phyloP scores from a whole-genome alignment of 2,888 invertebrate genomes.

The Caenorhabditis sp. region DNA sequence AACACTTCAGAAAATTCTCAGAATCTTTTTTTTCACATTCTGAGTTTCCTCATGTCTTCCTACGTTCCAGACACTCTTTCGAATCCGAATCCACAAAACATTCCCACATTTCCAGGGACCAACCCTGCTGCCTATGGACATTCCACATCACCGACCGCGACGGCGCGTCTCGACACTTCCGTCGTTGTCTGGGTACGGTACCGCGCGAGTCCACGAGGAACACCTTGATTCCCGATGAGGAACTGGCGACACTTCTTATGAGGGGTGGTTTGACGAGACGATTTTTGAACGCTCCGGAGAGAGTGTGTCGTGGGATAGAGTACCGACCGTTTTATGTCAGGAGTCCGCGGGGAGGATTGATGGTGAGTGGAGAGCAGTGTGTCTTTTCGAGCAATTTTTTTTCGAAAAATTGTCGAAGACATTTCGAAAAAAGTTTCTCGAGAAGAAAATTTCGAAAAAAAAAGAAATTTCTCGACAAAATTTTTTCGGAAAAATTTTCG shows the following conservation, averaged over 20 bases:
- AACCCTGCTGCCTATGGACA: slow-evolving; percentile 53
- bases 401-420: too few relatives aligned
- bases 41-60: too few relatives aligned
- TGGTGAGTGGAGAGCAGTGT: slow-evolving; percentile 3
- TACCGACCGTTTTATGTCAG: slow-evolving; percentile 25
- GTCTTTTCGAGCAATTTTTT: too few relatives aligned
- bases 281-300: slow-evolving; percentile 22
- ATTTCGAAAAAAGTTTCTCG: too few relatives aligned
- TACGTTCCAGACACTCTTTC: too few relatives aligned
- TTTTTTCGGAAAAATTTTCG: too few relatives aligned
- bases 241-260: slow-evolving; percentile 21
- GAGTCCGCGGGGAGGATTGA: slow-evolving; percentile 7
- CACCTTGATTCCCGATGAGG: slow-evolving; percentile 9
- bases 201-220: slow-evolving; percentile 17
- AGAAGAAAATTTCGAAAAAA: too few relatives aligned
- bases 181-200: slow-evolving; percentile 44
- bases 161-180: neutral
- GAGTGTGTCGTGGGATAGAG: slow-evolving; percentile 39
- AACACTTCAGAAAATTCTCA: too few relatives aligned
- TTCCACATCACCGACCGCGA: slow-evolving; percentile 25
- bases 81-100: neutral
- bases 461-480: too few relatives aligned
- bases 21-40: too few relatives aligned
- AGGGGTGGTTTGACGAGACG: slow-evolving; percentile 37
- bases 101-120: slow-evolving; percentile 21